These are phyloP conservation scores for Drosophila pruinosa DNA, from an alignment of 1,140 invertebrate species.

Conservation along the genomic window DNA sequence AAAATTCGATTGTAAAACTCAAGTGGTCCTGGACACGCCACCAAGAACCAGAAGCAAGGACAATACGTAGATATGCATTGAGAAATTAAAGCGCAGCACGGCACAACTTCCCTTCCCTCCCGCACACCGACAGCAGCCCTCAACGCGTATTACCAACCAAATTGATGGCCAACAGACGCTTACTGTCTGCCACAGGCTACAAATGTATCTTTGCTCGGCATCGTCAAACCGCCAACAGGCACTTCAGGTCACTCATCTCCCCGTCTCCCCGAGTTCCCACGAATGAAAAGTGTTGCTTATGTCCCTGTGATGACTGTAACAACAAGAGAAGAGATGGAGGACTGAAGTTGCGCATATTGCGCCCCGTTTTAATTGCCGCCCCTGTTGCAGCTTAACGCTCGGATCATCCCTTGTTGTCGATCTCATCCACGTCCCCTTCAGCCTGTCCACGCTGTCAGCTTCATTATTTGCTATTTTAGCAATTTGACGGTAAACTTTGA, in stretches of 20 bases:
- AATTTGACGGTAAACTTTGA: slow-evolving; percentile 78
- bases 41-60: slow-evolving; percentile 35
- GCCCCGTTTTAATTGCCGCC: slow-evolving; percentile 75
- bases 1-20: slow-evolving; percentile 66
- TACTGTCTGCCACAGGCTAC: slow-evolving; percentile 66
- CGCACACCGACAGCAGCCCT: neutral
- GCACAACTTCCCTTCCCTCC: slow-evolving; percentile 23
- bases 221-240: slow-evolving; percentile 69
- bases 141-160: slow-evolving; percentile 47
- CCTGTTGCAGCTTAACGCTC: slow-evolving; percentile 65
- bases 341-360: slow-evolving; percentile 5
- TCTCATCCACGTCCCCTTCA: neutral
- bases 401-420: slow-evolving; percentile 61
- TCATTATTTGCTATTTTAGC: slow-evolving; percentile 82
- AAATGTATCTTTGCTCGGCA: slow-evolving; percentile 67
- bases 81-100: slow-evolving; percentile 76
- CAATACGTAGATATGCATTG: slow-evolving; percentile 49
- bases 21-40: slow-evolving; percentile 51
- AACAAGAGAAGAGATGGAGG: slow-evolving; percentile 20
- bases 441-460: slow-evolving; percentile 54
- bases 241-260: slow-evolving; percentile 41
- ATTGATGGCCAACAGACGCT: slow-evolving; percentile 78
- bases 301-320: slow-evolving; percentile 53
- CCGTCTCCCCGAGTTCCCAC: slow-evolving; percentile 60
- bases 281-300: slow-evolving; percentile 67